Evolutionary conservation across 2,797 vertebrate species (phyloP), one percentile per base, ranked within the genome.

Genomic region (Todus mexicanus): DNA sequence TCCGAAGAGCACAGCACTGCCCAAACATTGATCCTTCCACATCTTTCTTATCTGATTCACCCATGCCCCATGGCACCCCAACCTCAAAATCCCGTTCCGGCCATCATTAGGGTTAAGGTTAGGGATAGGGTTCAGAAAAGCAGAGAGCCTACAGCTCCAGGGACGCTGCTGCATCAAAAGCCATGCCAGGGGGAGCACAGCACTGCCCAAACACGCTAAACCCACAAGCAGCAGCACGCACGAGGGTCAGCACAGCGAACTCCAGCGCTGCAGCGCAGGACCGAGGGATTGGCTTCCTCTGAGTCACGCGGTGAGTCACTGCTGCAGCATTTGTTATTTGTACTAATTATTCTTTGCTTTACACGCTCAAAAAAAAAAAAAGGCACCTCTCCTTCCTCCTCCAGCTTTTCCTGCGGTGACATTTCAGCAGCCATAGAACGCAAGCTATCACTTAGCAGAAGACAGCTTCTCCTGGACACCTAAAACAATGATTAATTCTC

Each of bases 331-430:
- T 84, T 69, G 82, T 75, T 94, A 93, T 90, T 92, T 79, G 87
- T 68, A 92, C 93, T 79, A 89, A 92, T 95, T 83, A 91, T 70
- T 94, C 92, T 90, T 77, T 76, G 91, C 94, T 95, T 86, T 90
- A 79, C 54, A 72, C 17, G 89, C 89, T 93, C 94, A 93, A 84
- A 91, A 92, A 42, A 91, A 92, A 42, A 40, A 42, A 95, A 89
- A 93, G 93, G 92, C 95, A 93, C 87, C 89, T 95, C 94, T 94
- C 85, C 83, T 92, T 93, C 89, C 92, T 96, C 91, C 95, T 93
- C 79, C 84, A 87, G 51, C 50, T 79, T 91, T 77, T 89, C 90
- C 93, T 89, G 76, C 42, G 5, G 33, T 93, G 93, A 89, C 93
- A 94, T 89, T 94, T 90, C 76, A 60, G 56, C 73, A 94, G 91